A percentile compares a stretch with the other conserved stretches of the same genome.
Conservation (phyloP, 1,140 invertebrate genomes). For the Pogonognathellus flavescens region DNA sequence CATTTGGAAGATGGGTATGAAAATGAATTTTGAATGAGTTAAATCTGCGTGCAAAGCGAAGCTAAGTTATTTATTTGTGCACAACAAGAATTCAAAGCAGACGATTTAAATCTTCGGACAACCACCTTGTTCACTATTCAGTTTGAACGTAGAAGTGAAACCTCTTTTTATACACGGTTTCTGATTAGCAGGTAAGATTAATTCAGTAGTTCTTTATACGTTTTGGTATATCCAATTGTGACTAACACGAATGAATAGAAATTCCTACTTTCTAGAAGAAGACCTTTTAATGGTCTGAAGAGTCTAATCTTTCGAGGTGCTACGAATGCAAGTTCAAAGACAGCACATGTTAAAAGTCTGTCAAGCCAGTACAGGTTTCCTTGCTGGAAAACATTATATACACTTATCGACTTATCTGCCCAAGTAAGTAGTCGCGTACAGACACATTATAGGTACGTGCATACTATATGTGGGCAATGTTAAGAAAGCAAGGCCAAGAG, state of each 20-base stretch:
- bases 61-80: not conserved
- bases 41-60: constrained; percentile 16
- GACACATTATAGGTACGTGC: not conserved
- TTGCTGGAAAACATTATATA: constrained; percentile 5
- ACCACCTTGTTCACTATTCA: no score
- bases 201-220: not conserved
- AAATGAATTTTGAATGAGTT: constrained; percentile 24
- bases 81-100: not conserved
- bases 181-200: not conserved
- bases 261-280: not conserved
- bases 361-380: constrained; percentile 33
- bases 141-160: not conserved
- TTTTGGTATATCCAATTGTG: not conserved
- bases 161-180: not conserved
- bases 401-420: not conserved
- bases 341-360: constrained; percentile 25
- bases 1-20: not conserved
- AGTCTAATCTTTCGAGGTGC: not conserved
- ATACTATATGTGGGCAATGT: not conserved
- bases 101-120: not conserved
- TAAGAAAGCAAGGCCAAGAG: constrained; percentile 11
- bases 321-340: constrained; percentile 7
- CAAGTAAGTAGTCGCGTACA: not conserved
- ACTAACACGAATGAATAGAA: not conserved
- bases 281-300: not conserved